These are phyloP conservation scores for Tapirus terrestris DNA, from an alignment of 2,113 vertebrate genomes.

Conservation along the genomic window DNA sequence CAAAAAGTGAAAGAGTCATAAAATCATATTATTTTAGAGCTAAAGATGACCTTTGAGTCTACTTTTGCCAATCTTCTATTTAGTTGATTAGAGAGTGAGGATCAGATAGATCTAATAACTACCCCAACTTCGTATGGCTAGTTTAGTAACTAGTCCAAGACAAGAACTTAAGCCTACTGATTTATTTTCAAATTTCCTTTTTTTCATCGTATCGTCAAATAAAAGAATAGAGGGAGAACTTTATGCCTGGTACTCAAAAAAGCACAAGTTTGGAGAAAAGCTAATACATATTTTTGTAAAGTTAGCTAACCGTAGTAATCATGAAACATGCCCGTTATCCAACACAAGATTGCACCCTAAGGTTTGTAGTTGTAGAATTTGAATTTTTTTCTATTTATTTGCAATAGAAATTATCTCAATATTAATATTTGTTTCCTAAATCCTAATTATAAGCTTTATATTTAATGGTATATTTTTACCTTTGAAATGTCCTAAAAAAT, in stretches of 20 bases:
- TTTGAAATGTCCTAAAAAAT: not conserved
- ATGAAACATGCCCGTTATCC: not conserved
- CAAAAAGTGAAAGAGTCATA: slow-evolving; percentile 1
- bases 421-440: slow-evolving; percentile 21
- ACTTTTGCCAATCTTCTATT: not conserved
- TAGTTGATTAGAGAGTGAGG: not conserved
- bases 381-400: not conserved
- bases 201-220: slow-evolving; percentile 19
- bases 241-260: not conserved
- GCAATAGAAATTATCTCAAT: not conserved
- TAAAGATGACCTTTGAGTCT: not conserved
- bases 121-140: not conserved
- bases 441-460: slow-evolving; percentile 14
- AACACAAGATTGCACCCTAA: not conserved
- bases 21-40: not conserved
- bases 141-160: not conserved
- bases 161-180: slow-evolving; percentile 24
- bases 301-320: not conserved
- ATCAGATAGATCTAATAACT: not conserved
- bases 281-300: not conserved
- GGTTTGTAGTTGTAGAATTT: not conserved
- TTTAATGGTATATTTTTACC: not conserved
- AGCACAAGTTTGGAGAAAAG: not conserved
- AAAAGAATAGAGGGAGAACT: not conserved
- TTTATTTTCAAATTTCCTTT: slow-evolving; percentile 24